These are phyloP conservation scores for Heliconius sara DNA, from an alignment of 2,888 invertebrate species.

Conservation along the genomic window DNA sequence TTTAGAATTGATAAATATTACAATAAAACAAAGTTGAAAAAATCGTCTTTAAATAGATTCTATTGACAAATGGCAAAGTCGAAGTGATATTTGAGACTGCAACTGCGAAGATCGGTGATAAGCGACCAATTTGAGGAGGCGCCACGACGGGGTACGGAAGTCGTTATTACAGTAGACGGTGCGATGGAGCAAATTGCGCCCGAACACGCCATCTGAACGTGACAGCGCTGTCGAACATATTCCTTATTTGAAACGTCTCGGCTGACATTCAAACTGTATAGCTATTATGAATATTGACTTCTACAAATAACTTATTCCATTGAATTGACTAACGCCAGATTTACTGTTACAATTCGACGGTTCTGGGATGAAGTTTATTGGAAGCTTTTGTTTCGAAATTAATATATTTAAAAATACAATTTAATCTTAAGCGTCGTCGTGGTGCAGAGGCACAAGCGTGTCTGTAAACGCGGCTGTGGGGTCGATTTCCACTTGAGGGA, in stretches of 20 bases:
- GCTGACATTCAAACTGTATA: conserved; percentile 70
- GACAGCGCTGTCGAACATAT: conserved; percentile 83
- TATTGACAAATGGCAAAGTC: conserved; percentile 79
- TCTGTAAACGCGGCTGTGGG: no score
- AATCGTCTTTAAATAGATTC: conserved; percentile 20
- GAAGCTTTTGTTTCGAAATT: not conserved
- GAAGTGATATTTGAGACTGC: conserved; percentile 75
- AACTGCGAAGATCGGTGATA: conserved; percentile 82
- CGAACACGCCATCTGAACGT: conserved; percentile 82
- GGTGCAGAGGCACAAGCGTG: no score
- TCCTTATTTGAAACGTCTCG: conserved; percentile 80
- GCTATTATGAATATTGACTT: conserved; percentile 52
- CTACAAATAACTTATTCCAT: conserved; percentile 29
- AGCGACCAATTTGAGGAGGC: conserved; percentile 84
- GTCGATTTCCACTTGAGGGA: no score
- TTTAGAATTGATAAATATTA: not conserved
- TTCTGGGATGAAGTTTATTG: not conserved
- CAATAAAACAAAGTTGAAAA: not conserved
- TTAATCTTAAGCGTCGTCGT: no score
- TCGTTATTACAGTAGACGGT: conserved; percentile 84
- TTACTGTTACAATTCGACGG: not conserved
- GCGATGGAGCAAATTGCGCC: conserved; percentile 80
- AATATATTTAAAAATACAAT: no score
- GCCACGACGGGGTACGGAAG: conserved; percentile 83
- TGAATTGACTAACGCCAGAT: conserved; percentile 1